phyloP scores from a whole-genome alignment of 2,797 vertebrate species.

The Urosaurus nigricauda region DNA sequence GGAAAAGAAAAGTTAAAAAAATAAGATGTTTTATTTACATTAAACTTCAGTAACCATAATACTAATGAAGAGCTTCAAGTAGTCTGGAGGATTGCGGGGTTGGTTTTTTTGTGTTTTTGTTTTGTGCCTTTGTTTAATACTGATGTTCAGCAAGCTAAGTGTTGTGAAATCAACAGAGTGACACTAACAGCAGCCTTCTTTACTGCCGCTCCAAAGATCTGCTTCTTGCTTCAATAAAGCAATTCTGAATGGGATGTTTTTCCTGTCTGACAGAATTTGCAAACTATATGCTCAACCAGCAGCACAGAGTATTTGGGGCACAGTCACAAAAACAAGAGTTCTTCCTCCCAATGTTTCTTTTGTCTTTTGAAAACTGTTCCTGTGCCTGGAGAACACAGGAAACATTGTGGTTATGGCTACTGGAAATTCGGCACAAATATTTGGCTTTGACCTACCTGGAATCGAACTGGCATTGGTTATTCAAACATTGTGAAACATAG shows the following conservation, averaged over 20 bases:
- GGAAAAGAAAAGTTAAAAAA: conserved; percentile 34
- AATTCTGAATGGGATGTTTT: conserved; percentile 43
- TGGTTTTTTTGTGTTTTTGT: conserved; percentile 74
- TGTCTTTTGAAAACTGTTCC: conserved; percentile 51
- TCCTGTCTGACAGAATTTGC: conserved; percentile 21
- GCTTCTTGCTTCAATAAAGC: conserved; percentile 55
- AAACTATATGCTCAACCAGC: conserved; percentile 42
- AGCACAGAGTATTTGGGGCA: conserved; percentile 26
- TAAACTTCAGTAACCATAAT: conserved; percentile 77
- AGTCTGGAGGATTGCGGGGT: conserved; percentile 65
- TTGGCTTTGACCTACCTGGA: conserved; percentile 64
- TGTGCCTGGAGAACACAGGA: conserved; percentile 30
- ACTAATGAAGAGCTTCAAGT: conserved; percentile 83
- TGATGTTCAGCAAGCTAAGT: conserved; percentile 78
- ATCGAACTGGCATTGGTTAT: conserved; percentile 56
- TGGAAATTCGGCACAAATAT: conserved; percentile 54
- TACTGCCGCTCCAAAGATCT: conserved; percentile 71
- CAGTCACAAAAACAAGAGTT: conserved; percentile 32
- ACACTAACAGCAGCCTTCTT: conserved; percentile 79
- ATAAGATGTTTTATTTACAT: conserved; percentile 75
- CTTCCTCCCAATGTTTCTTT: conserved; percentile 45
- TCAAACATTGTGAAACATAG: conserved; percentile 31
- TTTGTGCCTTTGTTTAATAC: conserved; percentile 85
- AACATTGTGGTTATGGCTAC: conserved; percentile 44
- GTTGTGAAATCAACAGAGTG: conserved; percentile 68